Conservation (phyloP, 2,888 invertebrate species). For the Lepetodrilus schrolli region DNA sequence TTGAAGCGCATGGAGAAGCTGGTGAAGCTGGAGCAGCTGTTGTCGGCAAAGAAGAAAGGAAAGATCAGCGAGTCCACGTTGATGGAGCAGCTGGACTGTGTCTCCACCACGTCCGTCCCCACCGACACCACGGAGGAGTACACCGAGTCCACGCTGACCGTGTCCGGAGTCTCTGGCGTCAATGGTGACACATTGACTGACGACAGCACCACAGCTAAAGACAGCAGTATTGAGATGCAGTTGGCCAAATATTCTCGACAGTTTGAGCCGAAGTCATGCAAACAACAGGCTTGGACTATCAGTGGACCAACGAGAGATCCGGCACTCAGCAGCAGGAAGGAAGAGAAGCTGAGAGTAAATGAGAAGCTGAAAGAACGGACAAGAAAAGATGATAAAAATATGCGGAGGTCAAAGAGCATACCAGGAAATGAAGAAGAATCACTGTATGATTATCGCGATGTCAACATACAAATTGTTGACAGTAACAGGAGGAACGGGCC, state of each 20-base stretch:
- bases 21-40: slow-evolving; percentile 61
- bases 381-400: neutral
- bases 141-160: slow-evolving; percentile 43
- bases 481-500: neutral
- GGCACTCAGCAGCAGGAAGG: slow-evolving; percentile 1
- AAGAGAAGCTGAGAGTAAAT: slow-evolving; percentile 8
- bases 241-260: slow-evolving; percentile 29
- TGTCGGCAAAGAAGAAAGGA: slow-evolving; percentile 59
- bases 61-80: slow-evolving; percentile 57
- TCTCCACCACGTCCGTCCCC: slow-evolving; percentile 59
- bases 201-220: slow-evolving; percentile 62
- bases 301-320: neutral
- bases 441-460: neutral
- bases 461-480: neutral
- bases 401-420: neutral
- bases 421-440: neutral
- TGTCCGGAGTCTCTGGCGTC: slow-evolving; percentile 31
- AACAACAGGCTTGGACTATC: neutral
- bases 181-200: slow-evolving; percentile 48
- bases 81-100: slow-evolving; percentile 55
- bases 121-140: slow-evolving; percentile 47
- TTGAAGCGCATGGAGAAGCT: slow-evolving; percentile 64
- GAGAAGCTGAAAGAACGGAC: slow-evolving; percentile 3
- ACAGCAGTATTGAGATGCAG: slow-evolving; percentile 57
- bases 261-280: neutral